A percentile compares a stretch with the other conserved stretches of the same genome.
These are phyloP conservation scores for Eupithecia exiguata DNA, from an alignment of 2,888 invertebrate species.

Conservation along the genomic window DNA sequence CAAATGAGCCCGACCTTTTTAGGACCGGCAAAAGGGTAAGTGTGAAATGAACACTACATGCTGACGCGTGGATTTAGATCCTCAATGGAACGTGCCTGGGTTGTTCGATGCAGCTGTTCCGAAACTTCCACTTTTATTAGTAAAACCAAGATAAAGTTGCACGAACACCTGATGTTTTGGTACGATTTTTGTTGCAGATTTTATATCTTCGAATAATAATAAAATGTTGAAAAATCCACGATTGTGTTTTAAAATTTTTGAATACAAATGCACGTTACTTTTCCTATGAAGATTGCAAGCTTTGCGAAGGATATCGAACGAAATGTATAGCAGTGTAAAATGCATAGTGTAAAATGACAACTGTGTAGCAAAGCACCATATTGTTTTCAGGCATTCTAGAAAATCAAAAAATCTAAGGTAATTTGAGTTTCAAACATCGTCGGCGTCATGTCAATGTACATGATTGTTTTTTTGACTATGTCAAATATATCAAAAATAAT, in stretches of 20 bases:
- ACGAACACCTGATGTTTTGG: constrained; percentile 9
- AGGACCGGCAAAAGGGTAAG: constrained; percentile 68
- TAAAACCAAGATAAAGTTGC: constrained; percentile 7
- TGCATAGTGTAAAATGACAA: no score
- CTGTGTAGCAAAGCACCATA: not conserved
- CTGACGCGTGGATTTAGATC: constrained; percentile 42
- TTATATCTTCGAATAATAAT: not conserved
- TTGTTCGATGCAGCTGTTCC: constrained; percentile 22
- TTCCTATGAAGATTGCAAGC: not conserved
- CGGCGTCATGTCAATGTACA: no score
- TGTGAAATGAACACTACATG: constrained; percentile 69
- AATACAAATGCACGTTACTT: not conserved
- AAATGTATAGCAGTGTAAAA: no score
- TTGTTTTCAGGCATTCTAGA: not conserved
- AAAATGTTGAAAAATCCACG: constrained; percentile 1
- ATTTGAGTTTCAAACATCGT: no score
- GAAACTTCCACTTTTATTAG: constrained; percentile 15
- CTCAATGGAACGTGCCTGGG: constrained; percentile 32
- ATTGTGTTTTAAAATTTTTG: not conserved
- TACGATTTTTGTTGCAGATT: constrained; percentile 6
- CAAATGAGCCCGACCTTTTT: constrained; percentile 74
- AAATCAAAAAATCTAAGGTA: not conserved
- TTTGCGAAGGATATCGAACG: not conserved
- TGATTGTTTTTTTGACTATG: no score
- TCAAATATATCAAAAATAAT: no score